A percentile compares a stretch with the other conserved stretches of the same genome.
phyloP scores from a whole-genome alignment of 2,888 invertebrate genomes.

The Nephrocerus scutellatus region DNA sequence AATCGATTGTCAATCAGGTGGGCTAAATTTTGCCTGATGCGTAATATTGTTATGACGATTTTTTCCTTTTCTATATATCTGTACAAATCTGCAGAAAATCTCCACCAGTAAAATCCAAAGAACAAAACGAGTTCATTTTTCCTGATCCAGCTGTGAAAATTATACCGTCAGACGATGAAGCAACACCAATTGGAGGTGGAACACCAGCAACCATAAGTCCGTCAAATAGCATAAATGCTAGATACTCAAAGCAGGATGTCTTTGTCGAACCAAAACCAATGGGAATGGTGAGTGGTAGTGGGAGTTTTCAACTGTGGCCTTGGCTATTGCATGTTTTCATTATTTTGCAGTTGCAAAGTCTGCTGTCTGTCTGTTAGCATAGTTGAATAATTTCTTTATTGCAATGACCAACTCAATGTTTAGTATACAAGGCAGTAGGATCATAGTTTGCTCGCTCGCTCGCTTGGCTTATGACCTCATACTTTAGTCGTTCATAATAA shows the following conservation, averaged over 20 bases:
- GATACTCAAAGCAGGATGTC: conserved; percentile 33
- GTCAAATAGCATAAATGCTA: conserved; percentile 38
- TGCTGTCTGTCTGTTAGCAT: conserved; percentile 3
- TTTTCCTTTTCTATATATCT: conserved; percentile 3
- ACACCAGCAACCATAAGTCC: conserved; percentile 44
- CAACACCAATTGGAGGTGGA: conserved; percentile 42
- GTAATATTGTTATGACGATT: background rate
- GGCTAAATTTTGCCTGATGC: conserved; percentile 7
- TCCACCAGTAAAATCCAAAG: conserved; percentile 27
- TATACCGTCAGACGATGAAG: conserved; percentile 43
- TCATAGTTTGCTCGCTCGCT: no score
- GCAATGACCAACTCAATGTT: no score
- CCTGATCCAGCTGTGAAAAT: conserved; percentile 44
- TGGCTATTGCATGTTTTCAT: conserved; percentile 4
- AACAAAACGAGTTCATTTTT: conserved; percentile 41
- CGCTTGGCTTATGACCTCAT: no score
- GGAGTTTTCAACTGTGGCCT: background rate
- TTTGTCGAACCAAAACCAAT: conserved; percentile 46
- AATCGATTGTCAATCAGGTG: conserved; percentile 50
- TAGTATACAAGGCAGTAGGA: no score
- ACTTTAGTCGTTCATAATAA: no score
- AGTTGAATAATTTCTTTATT: conserved; percentile 1
- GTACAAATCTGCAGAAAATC: conserved; percentile 32
- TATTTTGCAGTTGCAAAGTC: conserved; percentile 10
- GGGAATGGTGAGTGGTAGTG: conserved; percentile 35